These are phyloP conservation scores for Ashinkailepas kermadecensis DNA, from an alignment of 2,888 invertebrate genomes.

Conservation along the genomic window DNA sequence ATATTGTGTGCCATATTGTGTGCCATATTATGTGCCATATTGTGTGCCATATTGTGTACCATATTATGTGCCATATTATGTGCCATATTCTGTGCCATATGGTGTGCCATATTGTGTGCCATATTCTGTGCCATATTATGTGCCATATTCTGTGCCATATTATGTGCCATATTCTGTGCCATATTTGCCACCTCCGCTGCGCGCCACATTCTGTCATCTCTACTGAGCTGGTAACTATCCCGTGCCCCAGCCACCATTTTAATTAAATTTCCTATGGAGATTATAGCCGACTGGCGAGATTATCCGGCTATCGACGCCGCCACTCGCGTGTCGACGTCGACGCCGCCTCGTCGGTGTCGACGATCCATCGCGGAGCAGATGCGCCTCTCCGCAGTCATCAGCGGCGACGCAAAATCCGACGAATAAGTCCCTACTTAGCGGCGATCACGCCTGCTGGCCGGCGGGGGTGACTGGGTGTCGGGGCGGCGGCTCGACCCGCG, in stretches of 20 bases:
- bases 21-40: too few species aligned
- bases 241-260: background rate
- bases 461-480: background rate
- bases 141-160: too few species aligned
- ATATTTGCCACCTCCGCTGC: too few species aligned
- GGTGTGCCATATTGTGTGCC: too few species aligned
- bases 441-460: background rate
- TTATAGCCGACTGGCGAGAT: background rate
- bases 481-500: background rate
- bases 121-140: too few species aligned
- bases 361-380: background rate
- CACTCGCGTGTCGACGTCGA: background rate
- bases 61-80: too few species aligned
- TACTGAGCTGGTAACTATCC: too few species aligned
- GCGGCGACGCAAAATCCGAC: background rate
- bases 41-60: too few species aligned
- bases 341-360: background rate
- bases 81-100: too few species aligned
- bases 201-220: too few species aligned
- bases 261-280: conserved; percentile 22
- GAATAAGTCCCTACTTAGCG: conserved; percentile 11
- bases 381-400: background rate
- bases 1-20: too few species aligned
- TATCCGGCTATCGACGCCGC: background rate
- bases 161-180: too few species aligned